Evolutionary conservation across 2,888 invertebrate genomes (phyloP).

Genomic region (Chrysotoxum bicinctum): DNA sequence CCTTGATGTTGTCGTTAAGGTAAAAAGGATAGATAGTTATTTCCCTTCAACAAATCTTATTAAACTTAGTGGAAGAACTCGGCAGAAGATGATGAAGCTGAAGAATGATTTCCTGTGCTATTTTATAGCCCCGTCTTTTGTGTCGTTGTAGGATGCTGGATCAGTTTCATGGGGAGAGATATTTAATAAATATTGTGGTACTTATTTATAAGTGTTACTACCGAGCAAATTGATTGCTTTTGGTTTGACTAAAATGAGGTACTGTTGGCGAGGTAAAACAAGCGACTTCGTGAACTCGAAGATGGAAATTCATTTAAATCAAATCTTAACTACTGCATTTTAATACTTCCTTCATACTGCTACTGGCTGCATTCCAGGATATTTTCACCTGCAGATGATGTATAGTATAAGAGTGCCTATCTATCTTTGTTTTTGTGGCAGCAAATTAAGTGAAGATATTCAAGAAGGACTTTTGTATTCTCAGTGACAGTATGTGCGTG

Average conservation of each 20-base stretch:
- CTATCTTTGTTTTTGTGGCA: background rate
- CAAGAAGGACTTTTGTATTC: no score
- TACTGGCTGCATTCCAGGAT: no score
- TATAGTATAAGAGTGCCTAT: no score
- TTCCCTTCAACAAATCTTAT: slow-evolving; percentile 46
- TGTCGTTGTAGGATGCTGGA: slow-evolving; percentile 50
- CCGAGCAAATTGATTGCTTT: slow-evolving; percentile 34
- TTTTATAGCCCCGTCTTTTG: slow-evolving; percentile 4
- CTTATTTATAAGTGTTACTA: slow-evolving; percentile 19
- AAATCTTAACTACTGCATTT: background rate
- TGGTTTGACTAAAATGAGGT: background rate
- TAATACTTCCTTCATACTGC: no score
- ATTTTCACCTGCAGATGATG: background rate
- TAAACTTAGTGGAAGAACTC: slow-evolving; percentile 8
- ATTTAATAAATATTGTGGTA: slow-evolving; percentile 56
- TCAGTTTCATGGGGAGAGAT: slow-evolving; percentile 53
- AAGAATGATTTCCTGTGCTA: slow-evolving; percentile 67
- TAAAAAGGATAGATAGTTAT: slow-evolving; percentile 46
- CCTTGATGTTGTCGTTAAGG: slow-evolving; percentile 61
- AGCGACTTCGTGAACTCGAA: background rate
- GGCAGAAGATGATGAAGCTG: slow-evolving; percentile 24
- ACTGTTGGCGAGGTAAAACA: background rate
- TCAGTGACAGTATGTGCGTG: no score
- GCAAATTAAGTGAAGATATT: no score
- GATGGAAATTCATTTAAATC: slow-evolving; percentile 38